Evolutionary conservation across 2,113 vertebrate genomes (phyloP).

Genomic region (Xenopus tropicalis): UCB_Xtro_10.0 CM004444.2:131806001-131806500

Average conservation of each 20-base stretch:
- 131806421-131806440: background rate
- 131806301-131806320: slow-evolving; percentile 4
- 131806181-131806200: background rate
- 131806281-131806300: background rate
- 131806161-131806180: background rate
- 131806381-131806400: slow-evolving; percentile 3
- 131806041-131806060: background rate
- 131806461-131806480: too few relatives aligned
- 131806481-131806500: too few relatives aligned
- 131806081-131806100: background rate
- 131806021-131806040: background rate
- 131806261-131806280: background rate
- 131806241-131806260: background rate
- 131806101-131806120: background rate
- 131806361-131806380: slow-evolving; percentile 20
- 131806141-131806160: background rate
- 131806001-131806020: background rate
- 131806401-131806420: background rate
- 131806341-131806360: slow-evolving; percentile 12
- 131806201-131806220: background rate
- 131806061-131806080: background rate
- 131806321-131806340: slow-evolving; percentile 4
- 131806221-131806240: background rate
- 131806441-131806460: background rate
- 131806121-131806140: background rate